Base-by-base conservation (phyloP, 1,140 invertebrate species). In the Aphelenchoides fujianensis region DNA sequence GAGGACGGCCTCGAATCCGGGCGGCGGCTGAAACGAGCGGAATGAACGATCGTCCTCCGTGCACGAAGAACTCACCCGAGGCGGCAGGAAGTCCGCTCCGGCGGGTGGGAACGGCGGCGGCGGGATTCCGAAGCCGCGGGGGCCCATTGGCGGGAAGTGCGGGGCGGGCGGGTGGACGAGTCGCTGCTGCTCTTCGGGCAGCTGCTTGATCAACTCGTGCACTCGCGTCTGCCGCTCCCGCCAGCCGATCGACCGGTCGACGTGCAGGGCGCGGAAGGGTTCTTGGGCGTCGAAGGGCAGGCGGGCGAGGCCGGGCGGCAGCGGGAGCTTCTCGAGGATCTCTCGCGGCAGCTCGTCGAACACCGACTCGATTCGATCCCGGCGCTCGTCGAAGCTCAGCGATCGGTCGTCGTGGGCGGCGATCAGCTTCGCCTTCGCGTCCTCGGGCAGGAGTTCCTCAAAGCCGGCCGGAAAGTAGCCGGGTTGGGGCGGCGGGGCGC, bases 1-100 rank as follows among this genome's bases (percentile, higher is more conserved):
- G 16, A 69, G n/a, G 37, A 69, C 34, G 64, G 27, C 16, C 64
- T 69, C 67, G 67, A 69, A 69, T 68, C 67, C 67, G 2, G 68
- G 57, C 71, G 67, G 67, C 37, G 67, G 67, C 55, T 59, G 34
- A 59, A 59, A 59, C 7, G 34, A 16, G 55, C 5, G 34, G 55
- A 19, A 59, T 5, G 55, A 59, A 59, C 28, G 28, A 7, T 59
- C 19, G 23, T 7, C 28, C 5, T 59, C 5, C 55, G 34, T 16
- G 34, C 34, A 7, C 19, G n/a, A n/a, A n/a, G n/a, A n/a, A 59
- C 55, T 59, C 34, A 59, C 55, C 7, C 19, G 55, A 59, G 55
- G 23, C 5, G 55, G 55, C 27, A 59, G 34, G 5, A 27, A 27
- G 34, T 59, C n/a, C n/a, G n/a, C n/a, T n/a, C n/a, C n/a, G n/a